Percentiles rank a stretch among this genome's conserved stretches.
Conservation (phyloP, 1,140 invertebrate species). For the Drosophila lini region DNA sequence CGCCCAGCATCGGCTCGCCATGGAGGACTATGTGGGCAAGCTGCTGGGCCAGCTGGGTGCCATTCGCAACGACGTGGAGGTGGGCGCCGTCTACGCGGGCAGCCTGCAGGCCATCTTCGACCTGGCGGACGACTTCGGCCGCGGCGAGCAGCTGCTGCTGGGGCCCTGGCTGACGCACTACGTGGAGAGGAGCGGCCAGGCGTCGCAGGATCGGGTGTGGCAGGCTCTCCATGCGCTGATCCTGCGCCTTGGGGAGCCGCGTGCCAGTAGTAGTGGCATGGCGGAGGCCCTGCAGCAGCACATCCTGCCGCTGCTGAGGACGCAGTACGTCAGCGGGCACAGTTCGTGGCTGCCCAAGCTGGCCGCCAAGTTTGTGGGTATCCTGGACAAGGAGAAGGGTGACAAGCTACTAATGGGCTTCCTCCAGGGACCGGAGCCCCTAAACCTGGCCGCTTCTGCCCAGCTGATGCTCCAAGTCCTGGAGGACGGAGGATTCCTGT, state of each 20-base stretch:
- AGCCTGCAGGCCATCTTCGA: conserved; percentile 62
- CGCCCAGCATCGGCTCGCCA: conserved; percentile 48
- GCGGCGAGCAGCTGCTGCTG: conserved; percentile 74
- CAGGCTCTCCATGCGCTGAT: conserved; percentile 69
- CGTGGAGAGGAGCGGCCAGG: conserved; percentile 66
- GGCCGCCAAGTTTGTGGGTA: conserved; percentile 65
- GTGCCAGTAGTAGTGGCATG: conserved; percentile 11
- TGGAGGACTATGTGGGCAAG: conserved; percentile 72
- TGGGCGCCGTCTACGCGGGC: conserved; percentile 57
- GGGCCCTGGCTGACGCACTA: conserved; percentile 75
- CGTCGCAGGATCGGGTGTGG: conserved; percentile 73
- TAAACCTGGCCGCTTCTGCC: conserved; percentile 60
- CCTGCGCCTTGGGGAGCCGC: conserved; percentile 28
- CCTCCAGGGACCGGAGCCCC: conserved; percentile 51
- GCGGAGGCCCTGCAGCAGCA: conserved; percentile 63
- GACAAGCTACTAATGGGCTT: conserved; percentile 44
- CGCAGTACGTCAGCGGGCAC: conserved; percentile 59
- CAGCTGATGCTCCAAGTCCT: conserved; percentile 68
- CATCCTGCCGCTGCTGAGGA: conserved; percentile 69
- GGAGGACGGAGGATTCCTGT: neutral
- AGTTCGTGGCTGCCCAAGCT: conserved; percentile 70
- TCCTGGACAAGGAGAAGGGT: conserved; percentile 26
- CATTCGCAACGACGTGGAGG: conserved; percentile 67
- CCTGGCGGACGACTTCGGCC: conserved; percentile 60
- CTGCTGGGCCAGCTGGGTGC: conserved; percentile 60